These are phyloP conservation scores for Microctonus hyperodae DNA, from an alignment of 2,888 invertebrate genomes.

Conservation along the genomic window DNA sequence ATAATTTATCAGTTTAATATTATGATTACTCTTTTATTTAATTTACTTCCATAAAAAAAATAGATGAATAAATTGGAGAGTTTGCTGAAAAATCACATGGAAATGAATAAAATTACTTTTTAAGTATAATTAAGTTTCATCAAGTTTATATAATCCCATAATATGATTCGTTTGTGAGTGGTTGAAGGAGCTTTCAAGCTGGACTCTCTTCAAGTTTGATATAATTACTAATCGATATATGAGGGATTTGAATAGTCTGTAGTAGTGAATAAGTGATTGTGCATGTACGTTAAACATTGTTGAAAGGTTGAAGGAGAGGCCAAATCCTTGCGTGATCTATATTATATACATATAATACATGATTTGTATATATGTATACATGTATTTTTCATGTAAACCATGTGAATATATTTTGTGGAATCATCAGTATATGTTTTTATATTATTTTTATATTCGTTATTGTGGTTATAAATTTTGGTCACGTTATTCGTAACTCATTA, in stretches of 20 bases:
- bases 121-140: too few species aligned
- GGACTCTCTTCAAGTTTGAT: constrained; percentile 25
- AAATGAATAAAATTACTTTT: too few species aligned
- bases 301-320: constrained; percentile 28
- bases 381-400: too few species aligned
- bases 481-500: background rate
- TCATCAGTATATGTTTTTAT: background rate
- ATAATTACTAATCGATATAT: constrained; percentile 38
- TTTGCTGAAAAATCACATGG: too few species aligned
- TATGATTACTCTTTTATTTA: too few species aligned
- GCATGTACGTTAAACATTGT: too few species aligned
- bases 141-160: too few species aligned
- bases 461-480: background rate
- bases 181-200: constrained; percentile 18
- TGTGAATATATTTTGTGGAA: background rate
- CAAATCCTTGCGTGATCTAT: constrained; percentile 27
- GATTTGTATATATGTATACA: background rate
- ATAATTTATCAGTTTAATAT: too few species aligned
- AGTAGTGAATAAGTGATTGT: too few species aligned
- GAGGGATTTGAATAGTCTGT: background rate
- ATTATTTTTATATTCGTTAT: background rate
- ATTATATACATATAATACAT: background rate
- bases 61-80: too few species aligned
- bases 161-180: constrained; percentile 5
- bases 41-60: too few species aligned